phyloP scores from a whole-genome alignment of 2,113 vertebrate species.

The Cyanocitta stelleri region DNA sequence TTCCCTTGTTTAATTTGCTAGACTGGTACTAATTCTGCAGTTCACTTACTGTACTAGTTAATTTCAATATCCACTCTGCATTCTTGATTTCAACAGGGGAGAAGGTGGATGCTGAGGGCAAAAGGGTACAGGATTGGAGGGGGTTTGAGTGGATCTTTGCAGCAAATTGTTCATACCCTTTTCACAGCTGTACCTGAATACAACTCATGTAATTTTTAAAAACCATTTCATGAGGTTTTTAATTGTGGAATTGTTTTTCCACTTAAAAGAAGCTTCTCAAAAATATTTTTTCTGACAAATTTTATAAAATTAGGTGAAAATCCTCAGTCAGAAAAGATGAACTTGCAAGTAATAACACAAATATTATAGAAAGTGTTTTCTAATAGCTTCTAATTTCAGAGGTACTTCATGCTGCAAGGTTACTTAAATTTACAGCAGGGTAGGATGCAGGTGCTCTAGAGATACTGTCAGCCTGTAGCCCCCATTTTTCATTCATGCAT shows the following conservation, averaged over 20 bases:
- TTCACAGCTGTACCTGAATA: background rate
- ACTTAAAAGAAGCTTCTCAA: background rate
- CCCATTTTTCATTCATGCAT: background rate
- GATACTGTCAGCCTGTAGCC: background rate
- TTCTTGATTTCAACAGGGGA: constrained; percentile 63
- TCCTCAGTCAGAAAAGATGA: background rate
- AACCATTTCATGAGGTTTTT: background rate
- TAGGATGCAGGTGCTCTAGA: constrained; percentile 1
- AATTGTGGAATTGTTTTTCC: background rate
- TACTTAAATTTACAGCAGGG: constrained; percentile 19
- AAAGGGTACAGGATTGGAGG: constrained; percentile 55
- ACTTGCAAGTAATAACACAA: background rate
- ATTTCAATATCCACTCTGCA: constrained; percentile 58
- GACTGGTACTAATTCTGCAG: constrained; percentile 61
- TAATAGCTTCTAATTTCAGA: constrained; percentile 16
- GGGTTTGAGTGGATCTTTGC: background rate
- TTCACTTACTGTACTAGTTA: constrained; percentile 62
- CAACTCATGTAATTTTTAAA: background rate
- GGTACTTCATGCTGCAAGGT: constrained; percentile 4
- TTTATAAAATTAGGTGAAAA: background rate
- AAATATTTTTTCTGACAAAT: background rate
- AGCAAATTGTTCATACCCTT: constrained; percentile 2
- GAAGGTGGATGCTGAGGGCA: constrained; percentile 63
- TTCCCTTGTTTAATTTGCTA: constrained; percentile 68
- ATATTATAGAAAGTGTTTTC: background rate